phyloP scores from a whole-genome alignment of 2,113 vertebrate species.

The Ahaetulla prasina region DNA sequence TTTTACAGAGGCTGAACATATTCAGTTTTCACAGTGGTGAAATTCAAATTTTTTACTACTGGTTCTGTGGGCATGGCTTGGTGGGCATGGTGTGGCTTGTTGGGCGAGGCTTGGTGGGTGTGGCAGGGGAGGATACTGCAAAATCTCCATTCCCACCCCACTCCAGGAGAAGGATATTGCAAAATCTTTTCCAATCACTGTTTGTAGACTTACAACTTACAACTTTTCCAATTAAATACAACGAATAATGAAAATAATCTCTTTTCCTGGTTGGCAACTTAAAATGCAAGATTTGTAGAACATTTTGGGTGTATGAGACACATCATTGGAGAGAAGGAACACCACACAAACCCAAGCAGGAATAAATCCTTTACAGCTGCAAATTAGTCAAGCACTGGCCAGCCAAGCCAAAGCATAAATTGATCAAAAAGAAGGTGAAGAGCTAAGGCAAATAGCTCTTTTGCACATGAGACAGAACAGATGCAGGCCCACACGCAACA shows the following conservation, averaged over 20 bases:
- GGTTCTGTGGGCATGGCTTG: too few relatives aligned
- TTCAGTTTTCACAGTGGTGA: background rate
- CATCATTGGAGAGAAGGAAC: constrained; percentile 28
- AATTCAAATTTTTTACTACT: too few relatives aligned
- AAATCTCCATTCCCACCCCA: too few relatives aligned
- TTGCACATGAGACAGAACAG: background rate
- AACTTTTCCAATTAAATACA: background rate
- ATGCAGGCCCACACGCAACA: constrained; percentile 9
- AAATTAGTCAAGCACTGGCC: constrained; percentile 44
- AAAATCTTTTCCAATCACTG: too few relatives aligned
- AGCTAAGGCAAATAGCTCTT: background rate
- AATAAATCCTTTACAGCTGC: background rate
- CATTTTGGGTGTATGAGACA: constrained; percentile 7
- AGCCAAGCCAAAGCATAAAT: constrained; percentile 38
- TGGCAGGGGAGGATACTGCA: too few relatives aligned
- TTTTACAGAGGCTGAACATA: background rate
- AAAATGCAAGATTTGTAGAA: constrained; percentile 21
- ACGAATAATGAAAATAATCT: background rate
- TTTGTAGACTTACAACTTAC: background rate
- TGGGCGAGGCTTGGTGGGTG: too few relatives aligned
- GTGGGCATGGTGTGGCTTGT: too few relatives aligned
- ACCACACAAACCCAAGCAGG: constrained; percentile 36
- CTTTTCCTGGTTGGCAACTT: background rate
- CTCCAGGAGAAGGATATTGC: too few relatives aligned
- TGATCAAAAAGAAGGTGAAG: background rate